Percentiles rank a stretch among this genome's conserved stretches.
phyloP scores from a whole-genome alignment of 2,888 invertebrate species.

The Acanthopleura granulata region DNA sequence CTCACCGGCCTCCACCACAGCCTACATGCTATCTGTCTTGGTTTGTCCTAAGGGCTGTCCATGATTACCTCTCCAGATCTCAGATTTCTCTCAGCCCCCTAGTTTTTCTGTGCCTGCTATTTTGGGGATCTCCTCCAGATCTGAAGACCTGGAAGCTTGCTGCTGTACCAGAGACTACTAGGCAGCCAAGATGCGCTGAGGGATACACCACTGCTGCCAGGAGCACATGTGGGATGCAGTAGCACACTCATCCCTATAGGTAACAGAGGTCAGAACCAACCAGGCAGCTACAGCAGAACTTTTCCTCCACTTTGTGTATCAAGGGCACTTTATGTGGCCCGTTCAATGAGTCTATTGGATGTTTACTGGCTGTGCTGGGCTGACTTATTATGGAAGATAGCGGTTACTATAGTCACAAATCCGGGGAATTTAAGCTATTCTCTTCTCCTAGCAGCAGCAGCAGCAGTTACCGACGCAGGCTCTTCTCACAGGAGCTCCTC shows the following conservation, averaged over 20 bases:
- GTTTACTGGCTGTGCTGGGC: conserved; percentile 4
- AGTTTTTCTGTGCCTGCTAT: too few species aligned
- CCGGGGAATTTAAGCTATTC: conserved; percentile 20
- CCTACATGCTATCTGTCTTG: too few species aligned
- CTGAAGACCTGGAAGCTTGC: too few species aligned
- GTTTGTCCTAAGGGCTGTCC: too few species aligned
- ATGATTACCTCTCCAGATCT: too few species aligned
- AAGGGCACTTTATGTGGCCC: neutral
- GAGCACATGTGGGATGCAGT: too few species aligned
- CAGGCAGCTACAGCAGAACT: neutral
- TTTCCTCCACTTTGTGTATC: conserved; percentile 2
- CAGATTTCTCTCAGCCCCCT: too few species aligned
- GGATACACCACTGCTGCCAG: too few species aligned
- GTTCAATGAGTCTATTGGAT: conserved; percentile 16
- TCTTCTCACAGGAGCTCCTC: conserved; percentile 24
- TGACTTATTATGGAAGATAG: conserved; percentile 35
- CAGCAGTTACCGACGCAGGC: conserved; percentile 6
- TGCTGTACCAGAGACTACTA: too few species aligned
- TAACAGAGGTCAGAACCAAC: conserved; percentile 7
- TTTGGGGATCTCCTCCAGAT: too few species aligned
- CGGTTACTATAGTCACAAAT: conserved; percentile 30
- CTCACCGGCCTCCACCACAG: too few species aligned
- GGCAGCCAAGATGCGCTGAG: too few species aligned
- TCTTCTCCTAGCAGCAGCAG: neutral
- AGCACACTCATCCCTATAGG: neutral